A percentile compares a stretch with the other conserved stretches of the same genome.
Conservation (phyloP, 2,888 invertebrate genomes). For the Eupsilia transversa region DNA sequence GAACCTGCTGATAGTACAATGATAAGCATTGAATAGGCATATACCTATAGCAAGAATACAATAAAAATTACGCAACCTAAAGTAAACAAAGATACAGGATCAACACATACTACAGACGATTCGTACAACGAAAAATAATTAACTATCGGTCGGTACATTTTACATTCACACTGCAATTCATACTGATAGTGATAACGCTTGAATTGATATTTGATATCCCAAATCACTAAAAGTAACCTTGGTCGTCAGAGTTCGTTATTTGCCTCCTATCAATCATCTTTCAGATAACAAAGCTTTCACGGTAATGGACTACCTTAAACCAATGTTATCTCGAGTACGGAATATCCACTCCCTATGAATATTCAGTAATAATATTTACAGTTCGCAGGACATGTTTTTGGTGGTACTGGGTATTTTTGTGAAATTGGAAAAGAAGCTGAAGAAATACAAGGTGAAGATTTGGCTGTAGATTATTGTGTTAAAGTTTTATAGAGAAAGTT, state of each 20-base stretch:
- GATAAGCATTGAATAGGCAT: not conserved
- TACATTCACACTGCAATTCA: conserved; percentile 10
- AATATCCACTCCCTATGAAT: conserved; percentile 43
- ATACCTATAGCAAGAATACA: not conserved
- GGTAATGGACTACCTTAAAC: conserved; percentile 83
- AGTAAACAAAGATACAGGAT: not conserved
- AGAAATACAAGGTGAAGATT: not conserved
- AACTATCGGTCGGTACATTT: not conserved
- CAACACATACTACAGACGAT: not conserved
- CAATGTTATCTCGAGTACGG: conserved; percentile 78
- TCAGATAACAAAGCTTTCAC: conserved; percentile 88
- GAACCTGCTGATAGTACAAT: not conserved
- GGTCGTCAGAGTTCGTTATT: conserved; percentile 51
- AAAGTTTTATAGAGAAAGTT: not conserved
- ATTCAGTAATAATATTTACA: conserved; percentile 44
- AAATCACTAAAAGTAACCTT: conserved; percentile 48
- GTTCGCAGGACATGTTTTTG: conserved; percentile 50
- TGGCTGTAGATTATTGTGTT: not conserved
- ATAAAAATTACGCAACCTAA: not conserved
- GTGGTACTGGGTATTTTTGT: conserved; percentile 16
- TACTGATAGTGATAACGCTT: conserved; percentile 24
- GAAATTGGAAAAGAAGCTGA: conserved; percentile 4
- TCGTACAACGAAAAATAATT: not conserved
- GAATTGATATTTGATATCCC: conserved; percentile 42
- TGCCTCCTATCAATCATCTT: conserved; percentile 70